Evolutionary conservation across 2,888 invertebrate genomes (phyloP).

Genomic region (Escarpia spicata): DNA sequence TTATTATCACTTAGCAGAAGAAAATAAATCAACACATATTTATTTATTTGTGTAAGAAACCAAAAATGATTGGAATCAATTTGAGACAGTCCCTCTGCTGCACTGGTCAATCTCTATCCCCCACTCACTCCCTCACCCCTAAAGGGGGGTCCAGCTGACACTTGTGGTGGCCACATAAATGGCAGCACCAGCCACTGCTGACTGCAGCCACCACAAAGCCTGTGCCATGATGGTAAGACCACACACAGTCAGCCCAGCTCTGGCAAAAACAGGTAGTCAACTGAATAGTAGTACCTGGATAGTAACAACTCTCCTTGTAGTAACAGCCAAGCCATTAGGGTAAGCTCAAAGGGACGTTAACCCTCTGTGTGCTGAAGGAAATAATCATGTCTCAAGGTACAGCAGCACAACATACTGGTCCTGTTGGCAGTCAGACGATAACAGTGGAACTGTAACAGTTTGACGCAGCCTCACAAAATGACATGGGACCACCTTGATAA

Average conservation of each 20-base stretch:
- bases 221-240: background rate
- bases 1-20: too few species aligned
- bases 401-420: background rate
- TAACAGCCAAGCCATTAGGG: conserved; percentile 2
- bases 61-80: background rate
- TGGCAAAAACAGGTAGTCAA: background rate
- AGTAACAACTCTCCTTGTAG: background rate
- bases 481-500: background rate
- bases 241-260: background rate
- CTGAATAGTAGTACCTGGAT: background rate
- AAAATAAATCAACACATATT: too few species aligned
- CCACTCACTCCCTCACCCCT: background rate
- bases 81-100: background rate
- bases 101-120: background rate
- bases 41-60: too few species aligned
- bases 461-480: background rate
- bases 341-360: background rate
- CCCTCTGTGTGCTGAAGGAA: background rate
- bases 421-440: background rate
- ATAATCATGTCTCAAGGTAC: background rate
- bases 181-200: background rate
- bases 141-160: background rate
- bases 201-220: background rate
- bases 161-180: background rate
- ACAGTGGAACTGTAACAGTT: background rate